Evolutionary conservation across 2,888 invertebrate species (phyloP), one percentile per base, ranked within the genome.

Genomic region (Nomada fabriciana): DNA sequence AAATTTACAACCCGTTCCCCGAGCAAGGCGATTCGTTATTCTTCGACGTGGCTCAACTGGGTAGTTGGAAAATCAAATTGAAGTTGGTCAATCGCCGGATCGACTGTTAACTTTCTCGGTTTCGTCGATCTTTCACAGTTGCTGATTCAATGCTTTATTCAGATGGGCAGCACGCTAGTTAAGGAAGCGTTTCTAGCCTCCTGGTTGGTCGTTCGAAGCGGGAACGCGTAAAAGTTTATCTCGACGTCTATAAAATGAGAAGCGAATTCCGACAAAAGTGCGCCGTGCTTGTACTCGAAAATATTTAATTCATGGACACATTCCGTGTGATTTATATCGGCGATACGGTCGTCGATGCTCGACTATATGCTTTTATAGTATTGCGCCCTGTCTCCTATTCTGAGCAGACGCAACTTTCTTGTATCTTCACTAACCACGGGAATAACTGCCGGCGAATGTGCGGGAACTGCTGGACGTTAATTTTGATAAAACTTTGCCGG

Each of bases 241-340:
- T 64, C 57, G 47, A 29, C 20, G 63, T 64, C 64, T 47, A 64
- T 64, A 64, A 55, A 73, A 64, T 2, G 43, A 57, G 63, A 55
- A 64, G 64, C 25, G 64, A 73, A 64, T 57, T 43, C 55, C 15
- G n/a, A 43, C 25, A 53, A 53, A 63, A 63, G 23, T 18, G 55
- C 53, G 43, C 29, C 23, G 64, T 15, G 43, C n/a, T 52, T 13
- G 53, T 53, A 63, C 63, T 20, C 43, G 72, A 63, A 72, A 61
- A 70, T 72, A 72, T 72, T 72, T 72, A 52, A 64, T 73, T 73
- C 64, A 73, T 73, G 64, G 73, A 57, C 64, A 43, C 63, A 57
- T 73, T 73, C 47, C 55, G 25, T 11, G 43, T 25, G 72, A 73
- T 73, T 53, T 64, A 73, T 64, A 55, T 15, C 61, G 18, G 52